Base-by-base conservation (phyloP, 2,888 invertebrate genomes). In the Caradrina kadenii region DNA sequence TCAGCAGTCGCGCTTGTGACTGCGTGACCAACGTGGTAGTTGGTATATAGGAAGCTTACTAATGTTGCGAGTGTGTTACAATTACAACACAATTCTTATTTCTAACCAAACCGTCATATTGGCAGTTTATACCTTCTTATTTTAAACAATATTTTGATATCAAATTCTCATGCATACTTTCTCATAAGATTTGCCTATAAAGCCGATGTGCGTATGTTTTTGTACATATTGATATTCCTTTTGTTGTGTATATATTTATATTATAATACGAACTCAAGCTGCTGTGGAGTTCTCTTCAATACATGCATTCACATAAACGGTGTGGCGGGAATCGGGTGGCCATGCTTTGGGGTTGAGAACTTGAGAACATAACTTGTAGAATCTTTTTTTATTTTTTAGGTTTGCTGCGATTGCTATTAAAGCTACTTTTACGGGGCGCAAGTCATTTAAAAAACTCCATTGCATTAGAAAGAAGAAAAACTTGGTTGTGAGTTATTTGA, bases 261-360 rank as follows among this genome's bases (percentile, higher is more conserved):
- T 62, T 61, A 76, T 79, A 76, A 79, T 70, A 77, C 63, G 80
- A 78, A 75, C 80, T 55, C 65, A 82, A 76, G 79, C 68, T 76
- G 62, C 53, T 31, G 61, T 53, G 73, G 80, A 81, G 82, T 81
- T 86, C 82, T 79, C 76, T 77, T 81, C 82, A 86, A 83, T 85
- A 76, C 69, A 76, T 77, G 79, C 76, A 80, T 84, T 84, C 82
- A 79, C 65, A 69, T 72, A 74, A 80, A 81, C 70, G 76, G 78
- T 72, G 81, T 73, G 81, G 79, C 76, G 69, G 66, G 52, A 31
- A 15, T 60, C 39, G 79, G 81, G 85, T 79, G 80, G 58, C 87
- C 75, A 85, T 63, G 55, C 1, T 3, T 45, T 45, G 1, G 2
- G n/a, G n/a, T 54, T 17, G 13, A 19, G 1, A 22, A 50, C 8